Conservation (phyloP, 64 coral and sea anemone genomes). For the Anthopleura sola region DNA sequence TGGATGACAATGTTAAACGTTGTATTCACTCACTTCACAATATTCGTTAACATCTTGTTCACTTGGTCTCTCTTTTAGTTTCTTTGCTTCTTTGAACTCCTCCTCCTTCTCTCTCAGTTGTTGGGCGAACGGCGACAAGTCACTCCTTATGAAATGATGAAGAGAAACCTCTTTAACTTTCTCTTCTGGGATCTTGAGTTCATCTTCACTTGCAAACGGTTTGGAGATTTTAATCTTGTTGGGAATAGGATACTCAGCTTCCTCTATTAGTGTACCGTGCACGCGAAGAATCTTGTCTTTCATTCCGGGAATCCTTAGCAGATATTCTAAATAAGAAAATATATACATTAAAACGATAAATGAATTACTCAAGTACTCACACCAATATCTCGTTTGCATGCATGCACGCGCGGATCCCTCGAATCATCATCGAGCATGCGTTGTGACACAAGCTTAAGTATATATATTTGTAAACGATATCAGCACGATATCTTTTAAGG, state of each 20-base stretch:
- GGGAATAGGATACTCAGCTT: slow-evolving; percentile 75
- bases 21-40: slow-evolving; percentile 36
- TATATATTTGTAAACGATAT: too few relatives aligned
- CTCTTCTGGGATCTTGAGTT: slow-evolving; percentile 51
- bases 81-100: slow-evolving; percentile 27
- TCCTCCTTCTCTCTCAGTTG: slow-evolving; percentile 51
- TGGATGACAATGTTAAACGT: too few relatives aligned
- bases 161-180: slow-evolving; percentile 57
- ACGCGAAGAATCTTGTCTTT: slow-evolving; percentile 63
- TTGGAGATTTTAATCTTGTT: slow-evolving; percentile 61
- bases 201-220: slow-evolving; percentile 36
- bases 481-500: too few relatives aligned
- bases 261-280: slow-evolving; percentile 68
- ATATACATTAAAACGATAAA: neutral
- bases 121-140: slow-evolving; percentile 31
- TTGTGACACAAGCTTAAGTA: too few relatives aligned
- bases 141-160: slow-evolving; percentile 77
- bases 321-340: slow-evolving; percentile 57
- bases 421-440: too few relatives aligned
- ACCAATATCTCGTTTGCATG: too few relatives aligned
- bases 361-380: too few relatives aligned
- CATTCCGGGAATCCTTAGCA: slow-evolving; percentile 52
- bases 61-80: neutral
- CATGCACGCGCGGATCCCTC: too few relatives aligned
- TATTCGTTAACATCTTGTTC: slow-evolving; percentile 47